Evolutionary conservation across 1,140 invertebrate species (phyloP), one percentile per base, ranked within the genome.

Genomic region (Ceratitis capitata): DNA sequence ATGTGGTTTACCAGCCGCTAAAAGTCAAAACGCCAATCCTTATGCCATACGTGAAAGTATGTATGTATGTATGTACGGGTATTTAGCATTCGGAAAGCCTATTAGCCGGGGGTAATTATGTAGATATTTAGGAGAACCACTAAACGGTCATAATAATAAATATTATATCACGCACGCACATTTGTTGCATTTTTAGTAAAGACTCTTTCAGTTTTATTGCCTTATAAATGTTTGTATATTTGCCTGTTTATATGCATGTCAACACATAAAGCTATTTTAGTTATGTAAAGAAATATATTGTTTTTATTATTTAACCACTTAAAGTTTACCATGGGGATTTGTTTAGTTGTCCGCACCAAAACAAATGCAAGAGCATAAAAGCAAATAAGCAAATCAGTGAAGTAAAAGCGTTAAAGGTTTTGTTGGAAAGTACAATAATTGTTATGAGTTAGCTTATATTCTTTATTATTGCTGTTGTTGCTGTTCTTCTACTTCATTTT

Each of bases 291-390:
- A 19, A 5, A 1, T 6, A 19, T n/a, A 2, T 56, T 56, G n/a
- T 56, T 23, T 26, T 58, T 58, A 69, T 69, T 69, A 61, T 69
- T 69, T 69, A 19, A 19, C 32, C 61, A 69, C 61, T 69, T 69
- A 35, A 69, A 69, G 61, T 69, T 69, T 35, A 69, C 61, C 39
- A 35, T 32, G n/a, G 61, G 61, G 61, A 69, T 32, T 35, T 69
- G 61, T 39, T n/a, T 69, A 35, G 29, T 69, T 69, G 61, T 19
- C n/a, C n/a, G n/a, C n/a, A n/a, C n/a, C n/a, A n/a, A n/a, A n/a
- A n/a, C n/a, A n/a, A n/a, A n/a, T n/a, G n/a, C n/a, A n/a, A n/a
- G n/a, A 19, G 14, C 32, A 35, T 16, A 6, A n/a, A n/a, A 69
- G 61, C 61, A 29, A 56, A 56, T 56, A n/a, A 3, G 5, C n/a